phyloP scores from a whole-genome alignment of 2,797 vertebrate species.

The Eulemur mongoz region DNA sequence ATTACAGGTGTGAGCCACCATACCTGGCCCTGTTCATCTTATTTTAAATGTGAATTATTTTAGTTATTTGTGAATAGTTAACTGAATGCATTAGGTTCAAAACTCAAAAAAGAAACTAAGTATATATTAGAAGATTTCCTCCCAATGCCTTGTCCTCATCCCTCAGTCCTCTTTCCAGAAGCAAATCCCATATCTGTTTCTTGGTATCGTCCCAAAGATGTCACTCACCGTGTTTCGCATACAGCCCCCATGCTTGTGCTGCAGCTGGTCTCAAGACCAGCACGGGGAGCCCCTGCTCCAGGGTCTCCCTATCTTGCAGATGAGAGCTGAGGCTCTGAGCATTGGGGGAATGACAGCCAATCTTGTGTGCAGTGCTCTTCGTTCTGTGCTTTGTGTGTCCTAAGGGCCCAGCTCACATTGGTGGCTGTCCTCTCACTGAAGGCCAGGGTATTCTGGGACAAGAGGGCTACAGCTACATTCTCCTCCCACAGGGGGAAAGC shows the following conservation, averaged over 20 bases:
- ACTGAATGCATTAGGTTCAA: not conserved
- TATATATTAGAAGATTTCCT: not conserved
- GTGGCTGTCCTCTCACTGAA: not conserved
- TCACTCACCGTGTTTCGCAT: not conserved
- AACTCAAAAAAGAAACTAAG: not conserved
- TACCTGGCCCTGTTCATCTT: not conserved
- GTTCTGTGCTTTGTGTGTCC: fast-evolving
- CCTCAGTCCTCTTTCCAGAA: not conserved
- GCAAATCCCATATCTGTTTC: not conserved
- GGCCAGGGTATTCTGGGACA: not conserved
- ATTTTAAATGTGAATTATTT: constrained; percentile 31
- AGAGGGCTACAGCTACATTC: not conserved
- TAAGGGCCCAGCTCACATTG: not conserved
- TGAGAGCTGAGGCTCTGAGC: not conserved
- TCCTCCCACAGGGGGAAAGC: not conserved
- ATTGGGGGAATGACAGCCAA: too few relatives aligned
- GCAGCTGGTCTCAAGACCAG: not conserved
- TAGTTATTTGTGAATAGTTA: not conserved
- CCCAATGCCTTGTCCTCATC: not conserved
- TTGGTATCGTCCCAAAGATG: not conserved
- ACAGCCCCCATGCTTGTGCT: not conserved
- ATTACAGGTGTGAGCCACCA: not conserved
- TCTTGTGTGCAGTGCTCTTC: fast-evolving
- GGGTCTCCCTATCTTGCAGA: not conserved
- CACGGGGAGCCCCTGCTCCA: not conserved